Base-by-base conservation (phyloP, 1,140 invertebrate genomes). In the Macrocentrus cingulum region DNA sequence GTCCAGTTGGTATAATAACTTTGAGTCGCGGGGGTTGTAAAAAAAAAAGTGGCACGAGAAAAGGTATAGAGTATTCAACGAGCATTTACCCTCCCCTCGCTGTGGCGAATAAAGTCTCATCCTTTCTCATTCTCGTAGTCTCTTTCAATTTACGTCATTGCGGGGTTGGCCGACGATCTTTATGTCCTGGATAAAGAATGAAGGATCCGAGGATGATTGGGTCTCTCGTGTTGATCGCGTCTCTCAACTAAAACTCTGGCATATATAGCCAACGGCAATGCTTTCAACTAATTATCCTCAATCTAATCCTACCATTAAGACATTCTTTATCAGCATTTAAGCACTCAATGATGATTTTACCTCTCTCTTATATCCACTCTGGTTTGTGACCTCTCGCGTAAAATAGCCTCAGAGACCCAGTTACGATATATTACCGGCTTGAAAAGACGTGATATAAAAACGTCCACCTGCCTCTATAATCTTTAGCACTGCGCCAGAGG, bases 141-240 rank as follows among this genome's bases (percentile, higher is more conserved):
- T 51, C 11, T 25, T 23, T 46, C 44, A 46, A 46, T 46, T 46
- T 23, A 20, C 44, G 20, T 46, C 44, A 22, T 46, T 23, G 18
- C 44, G 25, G 44, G 19, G 44, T 23, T 46, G 18, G 44, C 44
- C 9, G 8, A n/a, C 44, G 44, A 5, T 22, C 44, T 46, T 46
- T 46, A 46, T 46, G 18, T 46, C 44, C 44, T 20, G 44, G 44
- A 46, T 46, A 46, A 46, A 46, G 44, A 23, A 46, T 20, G 18
- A 46, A 23, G n/a, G 18, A 46, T 46, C 44, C 44, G 19, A n/a
- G 44, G 44, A 46, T 46, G 44, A 46, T 46, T 46, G 44, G 25
- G 18, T 46, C 44, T 46, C 2, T 9, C 19, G 19, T 2, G 1
- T 23, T 22, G n/a, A 46, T 18, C 8, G 44, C 18, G n/a, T 46